These are phyloP conservation scores for Rhinatrema bivittatum DNA, from an alignment of 2,797 vertebrate genomes.

Conservation along the genomic window DNA sequence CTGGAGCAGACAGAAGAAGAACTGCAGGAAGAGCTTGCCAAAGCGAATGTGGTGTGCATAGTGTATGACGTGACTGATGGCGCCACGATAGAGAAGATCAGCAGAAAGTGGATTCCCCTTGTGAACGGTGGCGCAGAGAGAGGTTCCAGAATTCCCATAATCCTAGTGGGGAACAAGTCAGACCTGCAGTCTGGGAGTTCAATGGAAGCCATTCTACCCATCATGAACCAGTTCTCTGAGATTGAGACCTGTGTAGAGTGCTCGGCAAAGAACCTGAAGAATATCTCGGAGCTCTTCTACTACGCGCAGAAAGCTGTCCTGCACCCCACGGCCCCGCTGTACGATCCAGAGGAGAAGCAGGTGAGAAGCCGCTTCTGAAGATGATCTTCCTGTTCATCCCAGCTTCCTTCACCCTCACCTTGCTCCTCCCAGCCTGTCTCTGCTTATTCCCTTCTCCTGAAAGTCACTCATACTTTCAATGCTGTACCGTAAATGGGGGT, in stretches of 20 bases:
- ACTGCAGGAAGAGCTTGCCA: constrained; percentile 80
- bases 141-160: constrained; percentile 87
- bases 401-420: too few species aligned
- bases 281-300: constrained; percentile 96
- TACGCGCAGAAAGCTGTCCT: constrained; percentile 97
- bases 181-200: constrained; percentile 87
- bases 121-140: constrained; percentile 79
- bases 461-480: too few species aligned
- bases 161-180: constrained; percentile 95
- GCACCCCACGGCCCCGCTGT: constrained; percentile 90
- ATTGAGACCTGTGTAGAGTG: constrained; percentile 98
- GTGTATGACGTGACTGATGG: constrained; percentile 92
- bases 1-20: constrained; percentile 78
- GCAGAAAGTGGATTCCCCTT: constrained; percentile 93
- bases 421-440: not conserved
- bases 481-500: too few species aligned
- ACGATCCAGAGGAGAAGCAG: constrained; percentile 91
- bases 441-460: not conserved
- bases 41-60: constrained; percentile 94
- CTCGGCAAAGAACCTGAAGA: constrained; percentile 93
- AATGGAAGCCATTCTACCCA: constrained; percentile 93
- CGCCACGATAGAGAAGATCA: constrained; percentile 89
- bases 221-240: constrained; percentile 98
- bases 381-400: too few species aligned
- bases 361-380: constrained; percentile 54